These are phyloP conservation scores for Drosophila seclusa DNA, from an alignment of 2,888 invertebrate species.

Conservation along the genomic window DNA sequence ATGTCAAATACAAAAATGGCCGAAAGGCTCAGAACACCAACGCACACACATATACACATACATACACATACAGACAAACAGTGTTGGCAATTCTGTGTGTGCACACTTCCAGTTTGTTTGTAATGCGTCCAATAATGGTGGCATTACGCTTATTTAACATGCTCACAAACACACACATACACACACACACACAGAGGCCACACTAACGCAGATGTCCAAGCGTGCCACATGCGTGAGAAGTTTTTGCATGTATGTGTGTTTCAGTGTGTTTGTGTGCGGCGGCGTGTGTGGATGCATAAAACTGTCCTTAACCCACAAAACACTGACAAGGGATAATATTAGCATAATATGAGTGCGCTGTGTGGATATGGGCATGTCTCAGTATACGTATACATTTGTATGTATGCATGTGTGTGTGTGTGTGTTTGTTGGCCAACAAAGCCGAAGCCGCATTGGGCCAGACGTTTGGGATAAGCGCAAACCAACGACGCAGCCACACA, in stretches of 20 bases:
- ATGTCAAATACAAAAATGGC: constrained; percentile 46
- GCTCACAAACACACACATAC: constrained; percentile 54
- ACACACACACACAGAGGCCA: constrained; percentile 31
- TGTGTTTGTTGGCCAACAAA: constrained; percentile 47
- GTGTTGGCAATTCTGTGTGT: constrained; percentile 29
- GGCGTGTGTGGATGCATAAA: constrained; percentile 64
- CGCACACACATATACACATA: background rate
- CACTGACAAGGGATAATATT: constrained; percentile 72
- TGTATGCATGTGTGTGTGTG: constrained; percentile 1
- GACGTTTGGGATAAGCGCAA: constrained; percentile 51
- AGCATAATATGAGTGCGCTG: constrained; percentile 73
- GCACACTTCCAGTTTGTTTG: constrained; percentile 75
- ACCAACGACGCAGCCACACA: constrained; percentile 35
- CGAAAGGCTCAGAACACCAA: constrained; percentile 28
- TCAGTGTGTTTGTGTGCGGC: constrained; percentile 22
- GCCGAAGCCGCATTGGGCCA: constrained; percentile 58
- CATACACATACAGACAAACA: constrained; percentile 12
- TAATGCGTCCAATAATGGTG: constrained; percentile 79
- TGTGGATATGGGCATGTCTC: constrained; percentile 37
- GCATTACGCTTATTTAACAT: constrained; percentile 81
- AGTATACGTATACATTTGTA: constrained; percentile 21
- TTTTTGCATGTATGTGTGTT: constrained; percentile 14
- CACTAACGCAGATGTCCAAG: constrained; percentile 52
- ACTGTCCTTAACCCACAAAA: constrained; percentile 80
- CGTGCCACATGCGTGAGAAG: constrained; percentile 47